Percentiles rank a stretch among this genome's conserved stretches.
These are phyloP conservation scores for Rhagoletis pomonella DNA, from an alignment of 1,140 invertebrate genomes.

Conservation along the genomic window DNA sequence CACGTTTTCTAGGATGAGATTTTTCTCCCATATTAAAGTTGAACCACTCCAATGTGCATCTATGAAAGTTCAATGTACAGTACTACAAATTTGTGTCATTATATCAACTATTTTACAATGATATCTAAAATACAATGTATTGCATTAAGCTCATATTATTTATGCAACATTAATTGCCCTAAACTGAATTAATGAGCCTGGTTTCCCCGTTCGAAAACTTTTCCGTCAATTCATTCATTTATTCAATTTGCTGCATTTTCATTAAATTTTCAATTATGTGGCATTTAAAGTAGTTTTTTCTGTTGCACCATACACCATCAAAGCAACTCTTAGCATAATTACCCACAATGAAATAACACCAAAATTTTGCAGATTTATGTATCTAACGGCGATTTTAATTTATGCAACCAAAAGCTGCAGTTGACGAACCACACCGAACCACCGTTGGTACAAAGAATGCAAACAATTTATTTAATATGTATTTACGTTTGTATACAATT, in stretches of 20 bases:
- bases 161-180: neutral
- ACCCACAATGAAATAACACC: neutral
- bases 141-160: neutral
- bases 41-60: too few relatives aligned
- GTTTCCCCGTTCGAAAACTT: neutral
- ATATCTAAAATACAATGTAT: too few relatives aligned
- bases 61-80: too few relatives aligned
- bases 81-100: too few relatives aligned
- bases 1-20: too few relatives aligned
- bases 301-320: too few relatives aligned
- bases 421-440: neutral
- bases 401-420: slow-evolving; percentile 8
- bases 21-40: too few relatives aligned
- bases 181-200: neutral
- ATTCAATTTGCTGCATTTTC: neutral
- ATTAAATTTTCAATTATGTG: neutral
- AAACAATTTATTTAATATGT: neutral
- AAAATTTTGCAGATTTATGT: neutral
- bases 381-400: neutral
- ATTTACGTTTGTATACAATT: neutral
- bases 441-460: neutral
- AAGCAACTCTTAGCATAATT: neutral
- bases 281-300: too few relatives aligned
- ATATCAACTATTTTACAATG: too few relatives aligned
- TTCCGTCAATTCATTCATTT: neutral